Evolutionary conservation across 1,140 invertebrate genomes (phyloP), one percentile per base, ranked within the genome.

Genomic region (Drosophila biarmipes): DNA sequence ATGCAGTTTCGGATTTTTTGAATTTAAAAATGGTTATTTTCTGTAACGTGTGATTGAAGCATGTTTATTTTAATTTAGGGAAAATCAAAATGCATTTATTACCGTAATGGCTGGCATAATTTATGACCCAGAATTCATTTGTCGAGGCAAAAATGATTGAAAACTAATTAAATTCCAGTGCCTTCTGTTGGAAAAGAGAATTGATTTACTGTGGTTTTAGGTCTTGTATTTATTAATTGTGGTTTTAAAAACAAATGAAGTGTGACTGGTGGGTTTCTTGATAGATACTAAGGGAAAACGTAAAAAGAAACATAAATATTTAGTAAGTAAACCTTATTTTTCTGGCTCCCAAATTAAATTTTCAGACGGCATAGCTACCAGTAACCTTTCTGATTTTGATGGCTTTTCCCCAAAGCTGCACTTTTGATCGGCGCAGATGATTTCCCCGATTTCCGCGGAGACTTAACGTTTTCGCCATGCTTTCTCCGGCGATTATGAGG

Each of bases 401-500:
- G 3, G 3, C 3, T 0, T 31, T 8, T 31, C 2, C 8, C 8
- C 10, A 2, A 10, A 12, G 1, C 19, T 46, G 12, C n/a, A 14
- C 2, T 29, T 31, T 49, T 6, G 12, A 10, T 27, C 7, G 45
- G 7, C n/a, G 14, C 4, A 3, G 3, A 49, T 17, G 11, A 29
- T 29, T 54, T 42, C 38, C 40, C n/a, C 19, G 40, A 31, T 43
- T 54, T 43, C n/a, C 31, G 10, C 17, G 7, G 19, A 49, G 27
- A 0, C 6, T 46, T 19, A 10, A 49, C 10, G 0, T 62, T 34
- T 72, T 29, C 15, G 68, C 15, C 34, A 74, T 56, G 71, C 72
- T 75, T 75, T 75, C 72, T 56, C 71, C 31, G 12, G 12, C 54
- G 34, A 57, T 64, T 64, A 37, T n/a, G 40, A 31, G 24, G n/a